Evolutionary conservation across 1,140 invertebrate genomes (phyloP), one percentile per base, ranked within the genome.

Genomic region (Pseudachorutes palmiensis): DNA sequence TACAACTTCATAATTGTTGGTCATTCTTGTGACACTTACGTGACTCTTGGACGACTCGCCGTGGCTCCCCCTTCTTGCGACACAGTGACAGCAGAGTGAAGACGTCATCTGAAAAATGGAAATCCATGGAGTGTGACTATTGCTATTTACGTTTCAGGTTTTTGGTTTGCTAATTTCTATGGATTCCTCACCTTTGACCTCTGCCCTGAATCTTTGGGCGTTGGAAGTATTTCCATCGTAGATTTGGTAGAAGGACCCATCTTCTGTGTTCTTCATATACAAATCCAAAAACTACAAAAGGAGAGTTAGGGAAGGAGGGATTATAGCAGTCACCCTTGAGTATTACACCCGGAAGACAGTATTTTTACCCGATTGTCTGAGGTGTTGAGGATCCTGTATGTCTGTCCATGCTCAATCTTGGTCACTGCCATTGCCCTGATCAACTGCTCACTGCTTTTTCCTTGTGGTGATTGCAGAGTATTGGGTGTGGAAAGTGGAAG

Each of bases 201-300:
- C 59, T 9, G 59, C 59, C 19, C 59, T 14, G 32, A 61, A 61
- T 30, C 59, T 16, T 30, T 61, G 59, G 28, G 59, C 59, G 30
- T 61, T 61, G 59, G 59, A 61, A 2, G 59, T 61, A 24, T 61
- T 61, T 30, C 59, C 59, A 61, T 61, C 29, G 29, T 33, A 61
- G 24, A 61, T 24, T 2, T 14, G 19, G 2, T 28, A 9, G 5
- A 3, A 16, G 5, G 28, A 28, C 32, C 59, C 59, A 24, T 61
- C 19, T 3, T 61, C 59, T 16, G 59, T 61, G 5, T 5, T 30
- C 29, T 30, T 61, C 59, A 61, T 61, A 28, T 61, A 33, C 29
- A 61, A 24, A 31, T 61, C 59, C 5, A 61, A 28, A 61, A 61
- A 61, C 59, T 61, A 30, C 5, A 30, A 57, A 12, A 22, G n/a